Percentiles rank a stretch among this genome's conserved stretches.
Evolutionary conservation across 2,888 invertebrate species (phyloP).

Genomic region (Didymodactylos carnosus): DNA sequence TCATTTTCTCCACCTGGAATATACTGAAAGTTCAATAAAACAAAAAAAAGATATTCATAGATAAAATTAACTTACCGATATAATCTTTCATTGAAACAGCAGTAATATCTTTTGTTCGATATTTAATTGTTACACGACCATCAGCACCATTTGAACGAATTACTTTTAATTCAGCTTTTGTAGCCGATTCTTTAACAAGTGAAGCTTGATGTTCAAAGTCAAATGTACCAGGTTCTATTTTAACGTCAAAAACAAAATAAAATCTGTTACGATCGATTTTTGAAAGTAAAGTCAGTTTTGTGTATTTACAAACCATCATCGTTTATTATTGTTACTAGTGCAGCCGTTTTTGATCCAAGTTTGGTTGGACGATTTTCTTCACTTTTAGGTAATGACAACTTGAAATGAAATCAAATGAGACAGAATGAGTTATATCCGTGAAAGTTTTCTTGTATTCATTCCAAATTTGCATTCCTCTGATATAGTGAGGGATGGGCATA

Average conservation of each 20-base stretch:
- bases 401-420: conserved; percentile 17
- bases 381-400: conserved; percentile 23
- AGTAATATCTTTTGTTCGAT: conserved; percentile 41
- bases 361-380: conserved; percentile 27
- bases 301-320: conserved; percentile 39
- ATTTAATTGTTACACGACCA: conserved; percentile 38
- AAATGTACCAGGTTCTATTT: conserved; percentile 42
- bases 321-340: conserved; percentile 43
- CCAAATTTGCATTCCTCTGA: too few relatives aligned
- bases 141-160: conserved; percentile 40
- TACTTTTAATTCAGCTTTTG: conserved; percentile 37
- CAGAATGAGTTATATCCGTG: not conserved
- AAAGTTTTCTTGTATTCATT: too few relatives aligned
- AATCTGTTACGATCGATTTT: not conserved
- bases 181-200: conserved; percentile 41
- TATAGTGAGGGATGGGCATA: too few relatives aligned
- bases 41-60: too few relatives aligned
- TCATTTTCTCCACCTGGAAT: conserved; percentile 20
- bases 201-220: conserved; percentile 41
- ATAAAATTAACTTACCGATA: conserved; percentile 11
- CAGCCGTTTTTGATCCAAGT: conserved; percentile 40
- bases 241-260: conserved; percentile 13
- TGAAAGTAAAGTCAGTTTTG: not conserved
- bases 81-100: conserved; percentile 41
- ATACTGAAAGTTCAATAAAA: conserved; percentile 24